Base-by-base conservation (phyloP, 2,797 vertebrate species). In the Columba guinea region DNA sequence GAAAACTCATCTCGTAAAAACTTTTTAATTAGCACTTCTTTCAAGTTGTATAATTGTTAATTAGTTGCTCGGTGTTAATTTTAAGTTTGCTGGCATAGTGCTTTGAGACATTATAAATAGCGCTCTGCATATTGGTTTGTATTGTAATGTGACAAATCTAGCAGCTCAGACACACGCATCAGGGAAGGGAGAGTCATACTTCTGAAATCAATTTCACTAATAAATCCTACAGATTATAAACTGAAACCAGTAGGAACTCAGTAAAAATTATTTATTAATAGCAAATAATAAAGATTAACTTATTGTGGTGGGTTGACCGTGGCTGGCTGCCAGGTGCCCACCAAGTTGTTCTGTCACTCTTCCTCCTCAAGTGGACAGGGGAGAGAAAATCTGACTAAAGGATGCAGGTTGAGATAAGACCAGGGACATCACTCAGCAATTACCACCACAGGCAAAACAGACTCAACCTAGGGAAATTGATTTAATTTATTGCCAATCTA, bases 1-100 rank as follows among this genome's bases (percentile, higher is more conserved):
- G 90, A 92, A 97, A 94, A 94, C 35, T 73, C 64, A 60, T 37
- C 46, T 88, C 88, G 84, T 56, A 39, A 93, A 89, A 95, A 86
- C 85, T 82, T 96, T 93, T 88, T 89, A 97, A 97, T 97, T 96
- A 95, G 87, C 88, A 85, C 94, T 94, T 78, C 39, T 94, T 93
- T 95, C 89, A 89, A 93, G 78, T 27, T 53, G 46, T 60, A 9
- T 79, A 94, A 90, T 84, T 95, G 69, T 91, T 94, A 96, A 97
- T 96, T 94, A 94, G 94, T 86, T 96, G 80, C 63, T 93, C 65
- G 37, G 69, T 69, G 73, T 63, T 93, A 87, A 92, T 94, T 97
- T 81, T 79, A 76, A 93, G 82, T 88, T 95, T 89, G 75, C 78
- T 93, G 89, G 83, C 79, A 93, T 6, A 90, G 62, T 39, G 59